Evolutionary conservation across 2,888 invertebrate species (phyloP).

Genomic region (Agrotis exclamationis): DNA sequence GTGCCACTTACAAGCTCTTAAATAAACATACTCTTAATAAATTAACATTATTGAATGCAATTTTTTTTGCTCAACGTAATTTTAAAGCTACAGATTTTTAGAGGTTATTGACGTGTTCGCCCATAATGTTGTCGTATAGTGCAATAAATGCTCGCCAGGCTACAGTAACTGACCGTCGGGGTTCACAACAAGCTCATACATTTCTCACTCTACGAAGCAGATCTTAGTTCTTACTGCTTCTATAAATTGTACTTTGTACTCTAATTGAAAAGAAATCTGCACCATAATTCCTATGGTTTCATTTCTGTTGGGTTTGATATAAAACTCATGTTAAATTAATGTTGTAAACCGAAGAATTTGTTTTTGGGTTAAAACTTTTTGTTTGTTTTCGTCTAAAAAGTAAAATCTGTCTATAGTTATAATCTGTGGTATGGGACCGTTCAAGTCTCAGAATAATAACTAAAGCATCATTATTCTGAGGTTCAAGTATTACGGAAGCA

Average conservation of each 20-base stretch:
- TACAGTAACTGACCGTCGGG: slow-evolving; percentile 31
- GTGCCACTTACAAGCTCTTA: too few species aligned
- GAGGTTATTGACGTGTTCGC: too few species aligned
- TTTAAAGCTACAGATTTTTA: too few species aligned
- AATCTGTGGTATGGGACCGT: neutral
- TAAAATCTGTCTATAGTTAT: too few species aligned
- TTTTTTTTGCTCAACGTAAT: too few species aligned
- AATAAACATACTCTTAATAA: too few species aligned
- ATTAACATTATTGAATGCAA: too few species aligned
- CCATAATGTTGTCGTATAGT: neutral
- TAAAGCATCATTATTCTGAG: too few species aligned
- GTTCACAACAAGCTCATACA: slow-evolving; percentile 2
- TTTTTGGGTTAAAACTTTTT: neutral
- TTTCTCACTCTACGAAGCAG: slow-evolving; percentile 10
- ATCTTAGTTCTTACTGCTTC: neutral
- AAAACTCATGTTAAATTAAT: neutral
- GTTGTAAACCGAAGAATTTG: too few species aligned
- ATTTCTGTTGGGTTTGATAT: neutral
- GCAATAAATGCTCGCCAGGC: neutral
- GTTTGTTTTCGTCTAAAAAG: too few species aligned
- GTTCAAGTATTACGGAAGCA: too few species aligned
- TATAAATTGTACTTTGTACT: slow-evolving; percentile 31
- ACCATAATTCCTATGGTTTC: slow-evolving; percentile 7
- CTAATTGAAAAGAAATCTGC: slow-evolving; percentile 32
- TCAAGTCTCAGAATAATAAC: too few species aligned